These are phyloP conservation scores for Syndactyla subalaris DNA, from an alignment of 2,797 vertebrate genomes.

Conservation along the genomic window DNA sequence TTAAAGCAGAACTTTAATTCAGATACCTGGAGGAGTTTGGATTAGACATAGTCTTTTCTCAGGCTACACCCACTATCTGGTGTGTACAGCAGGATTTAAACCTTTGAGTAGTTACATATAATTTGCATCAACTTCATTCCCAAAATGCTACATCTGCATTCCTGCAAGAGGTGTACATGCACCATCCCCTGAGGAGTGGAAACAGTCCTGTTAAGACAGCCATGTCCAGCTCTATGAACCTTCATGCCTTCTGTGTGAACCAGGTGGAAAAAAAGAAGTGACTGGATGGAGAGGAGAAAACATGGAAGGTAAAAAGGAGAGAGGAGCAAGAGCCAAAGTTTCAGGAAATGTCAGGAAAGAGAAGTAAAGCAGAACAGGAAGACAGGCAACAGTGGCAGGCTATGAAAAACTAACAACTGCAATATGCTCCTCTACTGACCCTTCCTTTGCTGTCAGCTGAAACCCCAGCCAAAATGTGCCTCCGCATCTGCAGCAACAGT, in stretches of 20 bases:
- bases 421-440: not conserved
- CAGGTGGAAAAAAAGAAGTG: not conserved
- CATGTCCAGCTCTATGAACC: not conserved
- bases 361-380: not conserved
- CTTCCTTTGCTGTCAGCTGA: not conserved
- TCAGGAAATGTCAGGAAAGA: not conserved
- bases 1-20: not conserved
- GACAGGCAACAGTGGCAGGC: not conserved
- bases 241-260: not conserved
- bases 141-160: not conserved
- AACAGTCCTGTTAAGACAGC: not conserved
- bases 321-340: not conserved
- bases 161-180: not conserved
- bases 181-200: not conserved
- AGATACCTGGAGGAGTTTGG: not conserved
- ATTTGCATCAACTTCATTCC: not conserved
- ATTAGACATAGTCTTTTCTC: not conserved
- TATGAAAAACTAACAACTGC: not conserved
- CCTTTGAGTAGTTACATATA: not conserved
- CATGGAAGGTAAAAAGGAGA: fast-evolving
- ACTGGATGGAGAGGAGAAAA: not conserved
- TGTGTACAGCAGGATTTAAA: not conserved
- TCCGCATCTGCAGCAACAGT: not conserved
- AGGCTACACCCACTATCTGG: not conserved
- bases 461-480: not conserved